phyloP scores from a whole-genome alignment of 2,797 vertebrate genomes.

The Gymnocypris eckloni region DNA sequence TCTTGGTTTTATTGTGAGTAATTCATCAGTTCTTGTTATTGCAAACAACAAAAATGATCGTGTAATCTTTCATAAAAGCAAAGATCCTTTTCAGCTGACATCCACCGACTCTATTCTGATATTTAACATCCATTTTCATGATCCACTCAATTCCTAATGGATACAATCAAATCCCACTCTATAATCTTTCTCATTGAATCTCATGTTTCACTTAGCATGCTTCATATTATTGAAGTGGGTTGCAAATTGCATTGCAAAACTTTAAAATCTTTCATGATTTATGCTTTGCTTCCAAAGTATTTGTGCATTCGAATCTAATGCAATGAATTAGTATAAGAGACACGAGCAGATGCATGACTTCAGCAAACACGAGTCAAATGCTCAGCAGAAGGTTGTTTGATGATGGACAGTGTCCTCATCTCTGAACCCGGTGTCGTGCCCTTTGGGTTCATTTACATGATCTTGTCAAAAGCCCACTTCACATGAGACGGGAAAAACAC shows the following conservation, averaged over 20 bases:
- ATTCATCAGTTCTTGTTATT: neutral
- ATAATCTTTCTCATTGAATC: neutral
- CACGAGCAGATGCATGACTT: neutral
- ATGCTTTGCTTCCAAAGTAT: neutral
- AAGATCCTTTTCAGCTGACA: neutral
- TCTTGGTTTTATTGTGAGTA: neutral
- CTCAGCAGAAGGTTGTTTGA: neutral
- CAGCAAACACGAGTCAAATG: constrained; percentile 4
- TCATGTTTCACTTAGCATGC: neutral
- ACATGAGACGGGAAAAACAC: constrained; percentile 66
- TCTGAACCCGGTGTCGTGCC: constrained; percentile 31
- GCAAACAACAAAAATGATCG: neutral
- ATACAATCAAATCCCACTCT: neutral
- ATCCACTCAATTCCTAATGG: neutral
- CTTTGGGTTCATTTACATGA: constrained; percentile 67
- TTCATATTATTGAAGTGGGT: neutral
- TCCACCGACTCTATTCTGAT: neutral
- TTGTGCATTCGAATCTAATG: neutral
- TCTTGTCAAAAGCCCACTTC: constrained; percentile 57
- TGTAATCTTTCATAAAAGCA: neutral
- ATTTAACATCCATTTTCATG: neutral
- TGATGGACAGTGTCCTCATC: constrained; percentile 47
- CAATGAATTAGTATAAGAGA: neutral
- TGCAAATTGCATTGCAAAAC: neutral
- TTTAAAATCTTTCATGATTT: neutral